Base-by-base conservation (phyloP, 1,140 invertebrate genomes). In the Himalopsyche phryganea region DNA sequence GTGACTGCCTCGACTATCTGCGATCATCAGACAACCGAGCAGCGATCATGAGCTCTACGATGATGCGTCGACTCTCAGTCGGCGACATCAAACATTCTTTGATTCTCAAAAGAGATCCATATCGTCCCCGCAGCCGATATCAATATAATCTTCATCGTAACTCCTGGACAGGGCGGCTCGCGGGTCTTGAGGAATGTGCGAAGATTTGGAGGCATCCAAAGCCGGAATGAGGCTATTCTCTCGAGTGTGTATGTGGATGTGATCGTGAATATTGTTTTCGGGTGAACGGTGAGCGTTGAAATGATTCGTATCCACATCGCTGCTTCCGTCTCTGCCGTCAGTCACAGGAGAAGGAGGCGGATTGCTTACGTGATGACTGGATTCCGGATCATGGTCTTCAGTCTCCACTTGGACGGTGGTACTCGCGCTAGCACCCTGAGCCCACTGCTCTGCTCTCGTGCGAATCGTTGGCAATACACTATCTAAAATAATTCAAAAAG, bases 261-360 rank as follows among this genome's bases (percentile, higher is more conserved):
- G 20, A 36, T 46, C 46, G 71, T 74, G 55, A 61, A 68, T 13
- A 52, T 60, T 2, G 60, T 66, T 20, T 61, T 67, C 51, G 69
- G 68, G 11, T 62, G 58, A 65, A 63, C 66, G 17, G 66, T 63
- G 54, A 32, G 50, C 13, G 14, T 49, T 11, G 55, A 63, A 44
- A 61, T 65, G 58, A 78, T 81, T 79, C 10, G 74, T 72, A 58
- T 78, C 73, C 9, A 78, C 79, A 65, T 87, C 85, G 51, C 84
- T 84, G 50, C 84, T 83, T 67, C 85, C 82, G 65, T 88, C 87
- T 17, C 85, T 83, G 56, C 83, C 81, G 70, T 87, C 85, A 0
- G 86, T 89, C 32, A 85, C 88, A 3, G 88, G 88, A 28, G 87
- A 89, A 9, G 88, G 88, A 10, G 88, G 88, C 17, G 88, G 87